phyloP scores from a whole-genome alignment of 2,113 vertebrate species.

The Eretmochelys imbricata region DNA sequence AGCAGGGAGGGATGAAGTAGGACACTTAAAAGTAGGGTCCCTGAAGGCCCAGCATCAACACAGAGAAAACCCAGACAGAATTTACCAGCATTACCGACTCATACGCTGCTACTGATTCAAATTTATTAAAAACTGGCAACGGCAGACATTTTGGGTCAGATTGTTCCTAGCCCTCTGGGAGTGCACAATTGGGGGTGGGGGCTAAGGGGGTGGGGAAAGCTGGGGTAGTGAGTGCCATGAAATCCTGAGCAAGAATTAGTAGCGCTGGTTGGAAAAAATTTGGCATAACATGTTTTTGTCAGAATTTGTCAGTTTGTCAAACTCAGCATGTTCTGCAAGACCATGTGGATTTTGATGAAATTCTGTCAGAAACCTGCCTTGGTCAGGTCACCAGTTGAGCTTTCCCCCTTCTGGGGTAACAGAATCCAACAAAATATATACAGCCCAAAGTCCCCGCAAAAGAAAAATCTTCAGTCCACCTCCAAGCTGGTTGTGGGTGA shows the following conservation, averaged over 20 bases:
- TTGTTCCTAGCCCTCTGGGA: not conserved
- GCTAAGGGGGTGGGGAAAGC: too few species aligned
- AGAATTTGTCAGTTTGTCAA: not conserved
- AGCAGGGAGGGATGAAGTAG: not conserved
- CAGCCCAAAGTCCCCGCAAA: not conserved
- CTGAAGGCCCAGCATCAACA: not conserved
- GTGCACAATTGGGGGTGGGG: not conserved
- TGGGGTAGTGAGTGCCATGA: not conserved
- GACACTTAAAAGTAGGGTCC: not conserved
- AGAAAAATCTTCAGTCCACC: not conserved
- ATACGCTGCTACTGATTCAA: not conserved
- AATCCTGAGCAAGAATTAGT: not conserved
- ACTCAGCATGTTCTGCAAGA: not conserved
- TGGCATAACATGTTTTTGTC: not conserved
- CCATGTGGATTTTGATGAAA: not conserved
- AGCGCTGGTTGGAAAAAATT: not conserved
- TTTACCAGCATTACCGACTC: not conserved
- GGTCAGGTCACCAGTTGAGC: not conserved
- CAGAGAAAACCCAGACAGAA: not conserved
- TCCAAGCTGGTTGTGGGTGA: not conserved
- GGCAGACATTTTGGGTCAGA: not conserved
- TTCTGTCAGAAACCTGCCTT: not conserved
- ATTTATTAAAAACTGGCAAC: not conserved
- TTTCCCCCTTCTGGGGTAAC: not conserved
- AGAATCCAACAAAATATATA: not conserved